Conservation (phyloP, 2,797 vertebrate species). For the Muscicapa striata region DNA sequence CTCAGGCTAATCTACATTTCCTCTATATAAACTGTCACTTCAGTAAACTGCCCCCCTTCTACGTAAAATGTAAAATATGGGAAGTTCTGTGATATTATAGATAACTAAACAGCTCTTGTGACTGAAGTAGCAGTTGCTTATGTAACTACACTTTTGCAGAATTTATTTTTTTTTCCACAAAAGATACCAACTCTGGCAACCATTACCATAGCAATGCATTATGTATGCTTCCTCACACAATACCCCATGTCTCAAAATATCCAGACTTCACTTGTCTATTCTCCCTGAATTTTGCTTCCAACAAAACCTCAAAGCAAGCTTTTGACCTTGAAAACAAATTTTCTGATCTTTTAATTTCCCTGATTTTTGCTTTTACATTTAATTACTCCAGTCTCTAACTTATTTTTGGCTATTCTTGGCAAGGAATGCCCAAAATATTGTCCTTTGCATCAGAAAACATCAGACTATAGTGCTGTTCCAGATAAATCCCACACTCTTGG, state of each 20-base stretch:
- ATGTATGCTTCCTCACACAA: background rate
- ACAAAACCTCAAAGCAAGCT: background rate
- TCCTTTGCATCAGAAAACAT: background rate
- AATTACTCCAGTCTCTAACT: background rate
- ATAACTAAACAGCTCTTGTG: background rate
- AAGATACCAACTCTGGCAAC: conserved; percentile 60
- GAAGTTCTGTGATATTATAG: background rate
- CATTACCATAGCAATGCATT: conserved; percentile 68
- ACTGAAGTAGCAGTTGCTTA: conserved; percentile 54
- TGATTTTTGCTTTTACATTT: background rate
- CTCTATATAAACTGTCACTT: background rate
- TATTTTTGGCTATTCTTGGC: background rate
- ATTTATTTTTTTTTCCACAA: conserved; percentile 13
- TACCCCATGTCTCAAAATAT: conserved; percentile 27
- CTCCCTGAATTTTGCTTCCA: background rate
- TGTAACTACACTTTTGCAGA: conserved; percentile 45
- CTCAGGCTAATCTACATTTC: background rate
- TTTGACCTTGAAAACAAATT: background rate
- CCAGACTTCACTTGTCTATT: background rate
- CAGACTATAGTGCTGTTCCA: background rate
- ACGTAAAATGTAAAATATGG: background rate
- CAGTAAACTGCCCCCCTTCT: background rate
- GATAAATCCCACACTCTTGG: background rate
- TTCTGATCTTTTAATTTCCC: background rate
- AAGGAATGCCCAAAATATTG: background rate